Percentiles rank a stretch among this genome's conserved stretches.
phyloP scores from a whole-genome alignment of 2,113 vertebrate genomes.

The Garra rufa region DNA sequence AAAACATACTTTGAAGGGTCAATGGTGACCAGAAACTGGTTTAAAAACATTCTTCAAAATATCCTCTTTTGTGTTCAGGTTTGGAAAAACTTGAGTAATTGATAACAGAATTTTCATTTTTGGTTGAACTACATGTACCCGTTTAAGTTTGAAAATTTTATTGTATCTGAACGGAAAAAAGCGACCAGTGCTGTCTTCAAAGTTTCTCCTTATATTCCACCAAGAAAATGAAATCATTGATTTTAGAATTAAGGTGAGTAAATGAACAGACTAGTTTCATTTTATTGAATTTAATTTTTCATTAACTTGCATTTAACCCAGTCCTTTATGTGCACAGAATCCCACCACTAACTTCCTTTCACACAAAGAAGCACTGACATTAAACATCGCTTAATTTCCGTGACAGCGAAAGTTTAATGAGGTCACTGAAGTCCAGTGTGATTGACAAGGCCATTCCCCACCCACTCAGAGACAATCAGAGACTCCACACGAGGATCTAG shows the following conservation, averaged over 20 bases:
- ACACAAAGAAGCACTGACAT: background rate
- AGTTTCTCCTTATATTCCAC: background rate
- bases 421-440: constrained; percentile 21
- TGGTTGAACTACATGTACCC: too few species aligned
- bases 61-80: too few species aligned
- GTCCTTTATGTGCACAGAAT: background rate
- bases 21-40: too few species aligned
- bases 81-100: too few species aligned
- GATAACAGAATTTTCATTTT: too few species aligned
- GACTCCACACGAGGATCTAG: constrained; percentile 65
- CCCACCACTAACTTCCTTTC: background rate
- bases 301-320: constrained; percentile 3
- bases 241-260: background rate
- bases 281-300: background rate
- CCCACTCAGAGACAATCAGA: constrained; percentile 3
- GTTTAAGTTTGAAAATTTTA: too few species aligned
- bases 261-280: background rate
- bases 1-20: too few species aligned
- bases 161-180: too few species aligned
- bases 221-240: background rate
- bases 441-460: constrained; percentile 33
- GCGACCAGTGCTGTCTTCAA: too few species aligned
- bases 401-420: constrained; percentile 22
- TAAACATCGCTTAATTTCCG: constrained; percentile 18
- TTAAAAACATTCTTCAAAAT: too few species aligned